Percentiles rank a stretch among this genome's conserved stretches.
Evolutionary conservation across 2,797 vertebrate genomes (phyloP).

Genomic region (Antennarius maculatus): DNA sequence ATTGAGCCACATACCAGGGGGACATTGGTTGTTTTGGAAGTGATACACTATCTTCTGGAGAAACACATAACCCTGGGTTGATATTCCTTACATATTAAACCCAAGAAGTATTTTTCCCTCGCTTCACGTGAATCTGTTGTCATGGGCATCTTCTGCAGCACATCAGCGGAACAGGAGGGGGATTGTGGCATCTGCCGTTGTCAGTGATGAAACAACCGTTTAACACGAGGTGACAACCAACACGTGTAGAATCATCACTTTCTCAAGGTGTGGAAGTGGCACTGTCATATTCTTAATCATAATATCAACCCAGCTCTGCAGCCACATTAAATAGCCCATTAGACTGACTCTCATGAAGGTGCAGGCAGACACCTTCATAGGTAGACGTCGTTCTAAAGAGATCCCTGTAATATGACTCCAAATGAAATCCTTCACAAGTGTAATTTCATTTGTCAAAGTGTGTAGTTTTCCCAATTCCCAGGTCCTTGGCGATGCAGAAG

Average conservation of each 20-base stretch:
- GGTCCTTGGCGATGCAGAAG: background rate
- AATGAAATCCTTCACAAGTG: slow-evolving; percentile 6
- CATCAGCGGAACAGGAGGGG: slow-evolving; percentile 45
- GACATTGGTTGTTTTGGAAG: slow-evolving; percentile 35
- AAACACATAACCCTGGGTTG: slow-evolving; percentile 34
- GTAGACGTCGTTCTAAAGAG: slow-evolving; percentile 12
- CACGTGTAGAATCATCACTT: slow-evolving; percentile 76
- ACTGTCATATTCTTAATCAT: slow-evolving; percentile 79
- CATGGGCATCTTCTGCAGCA: slow-evolving; percentile 43
- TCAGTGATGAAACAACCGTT: slow-evolving; percentile 76
- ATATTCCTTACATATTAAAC: slow-evolving; percentile 46
- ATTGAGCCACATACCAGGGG: slow-evolving; percentile 32
- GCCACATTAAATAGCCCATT: slow-evolving; percentile 76
- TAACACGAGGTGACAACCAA: slow-evolving; percentile 76
- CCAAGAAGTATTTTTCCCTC: slow-evolving; percentile 36
- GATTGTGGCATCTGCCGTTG: slow-evolving; percentile 62
- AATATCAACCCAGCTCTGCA: slow-evolving; percentile 63
- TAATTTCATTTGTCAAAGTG: background rate
- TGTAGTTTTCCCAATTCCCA: background rate
- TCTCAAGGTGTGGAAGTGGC: slow-evolving; percentile 76
- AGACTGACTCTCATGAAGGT: slow-evolving; percentile 67
- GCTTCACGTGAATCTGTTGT: slow-evolving; percentile 41
- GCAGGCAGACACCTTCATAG: slow-evolving; percentile 45
- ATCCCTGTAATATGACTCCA: background rate
- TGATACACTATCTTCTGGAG: slow-evolving; percentile 42